phyloP scores from a whole-genome alignment of 2,797 vertebrate species.

The Parauchenoglanis ngamensis region DNA sequence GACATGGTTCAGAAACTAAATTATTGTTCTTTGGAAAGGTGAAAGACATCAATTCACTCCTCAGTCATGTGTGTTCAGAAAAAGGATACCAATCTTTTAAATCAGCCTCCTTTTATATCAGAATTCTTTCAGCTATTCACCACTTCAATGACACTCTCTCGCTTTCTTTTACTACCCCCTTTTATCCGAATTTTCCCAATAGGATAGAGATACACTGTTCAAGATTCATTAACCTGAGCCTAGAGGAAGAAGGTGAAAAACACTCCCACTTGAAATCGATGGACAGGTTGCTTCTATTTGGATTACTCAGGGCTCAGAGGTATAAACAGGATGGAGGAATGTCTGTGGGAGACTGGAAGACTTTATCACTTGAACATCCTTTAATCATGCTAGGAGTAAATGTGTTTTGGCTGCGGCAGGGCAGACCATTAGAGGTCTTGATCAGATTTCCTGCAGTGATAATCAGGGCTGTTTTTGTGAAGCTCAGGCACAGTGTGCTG shows the following conservation, averaged over 20 bases:
- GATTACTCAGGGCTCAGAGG: constrained; percentile 60
- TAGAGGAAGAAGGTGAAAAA: constrained; percentile 57
- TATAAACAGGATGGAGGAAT: constrained; percentile 67
- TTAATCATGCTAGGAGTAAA: neutral
- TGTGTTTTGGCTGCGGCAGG: constrained; percentile 10
- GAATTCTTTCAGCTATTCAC: constrained; percentile 12
- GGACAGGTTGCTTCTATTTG: constrained; percentile 57
- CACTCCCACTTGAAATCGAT: constrained; percentile 64
- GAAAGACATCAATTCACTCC: constrained; percentile 27
- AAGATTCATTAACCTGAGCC: constrained; percentile 66
- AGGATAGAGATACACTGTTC: constrained; percentile 63
- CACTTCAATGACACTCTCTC: constrained; percentile 17
- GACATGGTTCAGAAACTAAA: neutral
- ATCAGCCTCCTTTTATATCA: constrained; percentile 1
- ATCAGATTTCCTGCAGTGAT: constrained; percentile 11
- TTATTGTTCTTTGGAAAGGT: constrained; percentile 3
- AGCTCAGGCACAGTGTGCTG: no score
- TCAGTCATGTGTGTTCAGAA: neutral
- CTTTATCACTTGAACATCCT: constrained; percentile 18
- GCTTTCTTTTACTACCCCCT: constrained; percentile 29
- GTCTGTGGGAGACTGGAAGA: constrained; percentile 51
- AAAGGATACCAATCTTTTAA: constrained; percentile 9
- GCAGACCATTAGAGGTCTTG: neutral
- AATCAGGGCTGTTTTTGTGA: neutral
- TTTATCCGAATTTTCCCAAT: constrained; percentile 45